Evolutionary conservation across 2,888 invertebrate species (phyloP).

Genomic region (Drosophila mimetica): DNA sequence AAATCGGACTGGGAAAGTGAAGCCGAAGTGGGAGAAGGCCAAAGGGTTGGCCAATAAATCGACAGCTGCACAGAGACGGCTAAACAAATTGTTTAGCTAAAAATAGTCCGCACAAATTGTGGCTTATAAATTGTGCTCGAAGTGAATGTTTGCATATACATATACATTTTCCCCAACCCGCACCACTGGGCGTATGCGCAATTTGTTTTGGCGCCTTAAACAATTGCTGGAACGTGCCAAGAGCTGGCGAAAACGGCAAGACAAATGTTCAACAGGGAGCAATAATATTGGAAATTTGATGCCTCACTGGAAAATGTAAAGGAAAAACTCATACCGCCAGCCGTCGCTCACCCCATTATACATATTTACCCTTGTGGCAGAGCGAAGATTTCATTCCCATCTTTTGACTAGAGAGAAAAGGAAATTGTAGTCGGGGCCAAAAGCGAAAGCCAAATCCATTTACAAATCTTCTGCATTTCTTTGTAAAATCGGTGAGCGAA

Average conservation of each 20-base stretch:
- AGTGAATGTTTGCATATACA: slow-evolving; percentile 39
- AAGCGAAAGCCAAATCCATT: slow-evolving; percentile 35
- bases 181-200: slow-evolving; percentile 50
- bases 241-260: slow-evolving; percentile 29
- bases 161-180: slow-evolving; percentile 15
- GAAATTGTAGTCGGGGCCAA: slow-evolving; percentile 25
- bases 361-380: slow-evolving; percentile 35
- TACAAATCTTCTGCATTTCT: slow-evolving; percentile 10
- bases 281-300: slow-evolving; percentile 74
- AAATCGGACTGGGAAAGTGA: slow-evolving; percentile 6
- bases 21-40: neutral
- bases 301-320: slow-evolving; percentile 50
- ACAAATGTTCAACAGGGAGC: slow-evolving; percentile 74
- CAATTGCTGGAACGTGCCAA: slow-evolving; percentile 69
- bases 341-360: neutral
- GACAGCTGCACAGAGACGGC: slow-evolving; percentile 43
- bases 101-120: slow-evolving; percentile 58
- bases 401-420: slow-evolving; percentile 17
- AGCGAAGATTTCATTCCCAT: slow-evolving; percentile 25
- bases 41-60: slow-evolving; percentile 49
- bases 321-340: neutral
- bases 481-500: slow-evolving; percentile 16
- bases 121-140: slow-evolving; percentile 48
- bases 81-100: slow-evolving; percentile 45
- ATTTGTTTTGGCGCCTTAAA: slow-evolving; percentile 67